These are phyloP conservation scores for Dicyrtomina minuta DNA, from an alignment of 2,888 invertebrate genomes.

Conservation along the genomic window DNA sequence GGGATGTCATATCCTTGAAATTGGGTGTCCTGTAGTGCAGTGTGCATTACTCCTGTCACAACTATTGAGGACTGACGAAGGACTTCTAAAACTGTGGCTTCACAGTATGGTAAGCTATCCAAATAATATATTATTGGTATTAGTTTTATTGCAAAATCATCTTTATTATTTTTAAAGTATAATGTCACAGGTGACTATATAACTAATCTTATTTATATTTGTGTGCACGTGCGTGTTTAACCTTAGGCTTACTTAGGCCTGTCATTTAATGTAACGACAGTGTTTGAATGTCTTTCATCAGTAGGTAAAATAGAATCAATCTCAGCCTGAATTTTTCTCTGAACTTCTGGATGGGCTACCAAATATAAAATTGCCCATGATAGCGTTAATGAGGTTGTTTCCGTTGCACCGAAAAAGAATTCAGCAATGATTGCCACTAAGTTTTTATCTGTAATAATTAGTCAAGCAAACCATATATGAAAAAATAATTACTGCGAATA, in stretches of 20 bases:
- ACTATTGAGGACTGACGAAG: constrained; percentile 26
- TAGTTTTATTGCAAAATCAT: no score
- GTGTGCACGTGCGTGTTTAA: no score
- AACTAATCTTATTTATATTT: not conserved
- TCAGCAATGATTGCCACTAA: constrained; percentile 19
- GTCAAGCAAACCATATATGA: no score
- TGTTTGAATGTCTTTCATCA: not conserved
- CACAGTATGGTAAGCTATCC: constrained; percentile 26
- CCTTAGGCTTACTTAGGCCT: constrained; percentile 6
- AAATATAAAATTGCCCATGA: constrained; percentile 31
- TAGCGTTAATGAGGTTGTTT: constrained; percentile 16
- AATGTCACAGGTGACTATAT: not conserved
- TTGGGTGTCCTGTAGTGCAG: constrained; percentile 21
- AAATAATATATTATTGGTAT: no score
- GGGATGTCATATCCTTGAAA: constrained; percentile 34
- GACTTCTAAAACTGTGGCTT: constrained; percentile 29
- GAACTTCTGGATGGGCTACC: not conserved
- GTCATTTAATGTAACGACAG: constrained; percentile 7
- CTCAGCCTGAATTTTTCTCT: constrained; percentile 24
- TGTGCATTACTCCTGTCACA: constrained; percentile 26
- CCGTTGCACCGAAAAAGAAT: constrained; percentile 30
- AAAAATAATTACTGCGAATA: not conserved
- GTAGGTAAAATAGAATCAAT: constrained; percentile 19
- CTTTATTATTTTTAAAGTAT: not conserved
- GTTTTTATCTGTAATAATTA: constrained; percentile 16